Evolutionary conservation across 2,888 invertebrate genomes (phyloP).

Genomic region (Pandemis corylana): DNA sequence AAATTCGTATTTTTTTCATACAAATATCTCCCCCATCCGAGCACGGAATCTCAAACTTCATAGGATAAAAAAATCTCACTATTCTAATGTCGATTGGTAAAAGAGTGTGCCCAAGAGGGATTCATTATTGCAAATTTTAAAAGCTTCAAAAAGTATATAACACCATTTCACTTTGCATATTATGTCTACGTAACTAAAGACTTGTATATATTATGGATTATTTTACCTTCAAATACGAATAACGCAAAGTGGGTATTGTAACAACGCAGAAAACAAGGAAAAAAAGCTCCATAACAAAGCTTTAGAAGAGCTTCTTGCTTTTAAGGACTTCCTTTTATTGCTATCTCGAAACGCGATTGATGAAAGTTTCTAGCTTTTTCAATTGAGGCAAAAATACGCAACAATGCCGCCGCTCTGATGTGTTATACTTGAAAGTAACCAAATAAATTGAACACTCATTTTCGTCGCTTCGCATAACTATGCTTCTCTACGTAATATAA

Average conservation of each 20-base stretch:
- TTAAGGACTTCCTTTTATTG: constrained; percentile 35
- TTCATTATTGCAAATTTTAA: too few relatives aligned
- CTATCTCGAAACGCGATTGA: constrained; percentile 28
- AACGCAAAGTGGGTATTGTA: constrained; percentile 14
- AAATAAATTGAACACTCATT: neutral
- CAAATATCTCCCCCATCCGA: too few relatives aligned
- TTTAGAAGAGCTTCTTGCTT: constrained; percentile 29
- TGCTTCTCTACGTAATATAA: too few relatives aligned
- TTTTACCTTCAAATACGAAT: neutral
- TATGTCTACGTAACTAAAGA: too few relatives aligned
- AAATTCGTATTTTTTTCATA: too few relatives aligned
- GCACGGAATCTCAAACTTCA: too few relatives aligned
- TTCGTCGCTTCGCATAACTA: neutral
- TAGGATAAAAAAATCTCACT: too few relatives aligned
- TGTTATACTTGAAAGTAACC: neutral
- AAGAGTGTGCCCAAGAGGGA: too few relatives aligned
- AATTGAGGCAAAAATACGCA: constrained; percentile 12
- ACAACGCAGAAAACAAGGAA: constrained; percentile 22
- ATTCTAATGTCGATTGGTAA: too few relatives aligned
- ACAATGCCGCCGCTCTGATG: constrained; percentile 4
- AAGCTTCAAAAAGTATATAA: too few relatives aligned
- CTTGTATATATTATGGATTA: neutral
- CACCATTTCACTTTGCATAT: too few relatives aligned
- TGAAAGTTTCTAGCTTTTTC: constrained; percentile 1
- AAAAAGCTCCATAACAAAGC: constrained; percentile 24